phyloP scores from a whole-genome alignment of 2,888 invertebrate genomes.

The Hylaea fasciaria region DNA sequence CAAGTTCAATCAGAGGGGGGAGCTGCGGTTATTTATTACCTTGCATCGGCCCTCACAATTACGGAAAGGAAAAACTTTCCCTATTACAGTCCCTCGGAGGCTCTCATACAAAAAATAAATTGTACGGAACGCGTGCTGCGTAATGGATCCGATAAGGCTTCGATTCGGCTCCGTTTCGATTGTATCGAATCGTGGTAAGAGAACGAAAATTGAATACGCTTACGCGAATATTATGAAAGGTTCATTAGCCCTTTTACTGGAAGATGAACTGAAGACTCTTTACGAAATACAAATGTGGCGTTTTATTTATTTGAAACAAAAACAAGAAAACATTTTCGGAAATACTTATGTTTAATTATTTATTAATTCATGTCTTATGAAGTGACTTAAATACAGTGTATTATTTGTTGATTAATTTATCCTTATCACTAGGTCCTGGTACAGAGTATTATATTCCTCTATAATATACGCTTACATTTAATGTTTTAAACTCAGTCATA shows the following conservation, averaged over 20 bases:
- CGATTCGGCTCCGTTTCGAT: conserved; percentile 62
- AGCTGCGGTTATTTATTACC: conserved; percentile 82
- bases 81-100: conserved; percentile 77
- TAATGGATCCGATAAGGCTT: conserved; percentile 70
- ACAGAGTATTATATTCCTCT: too few relatives aligned
- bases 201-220: conserved; percentile 22
- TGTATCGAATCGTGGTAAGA: conserved; percentile 46
- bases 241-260: background rate
- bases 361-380: too few relatives aligned
- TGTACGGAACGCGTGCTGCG: conserved; percentile 70
- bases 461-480: too few relatives aligned
- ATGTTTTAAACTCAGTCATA: too few relatives aligned
- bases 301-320: too few relatives aligned
- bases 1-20: conserved; percentile 82
- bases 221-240: conserved; percentile 8
- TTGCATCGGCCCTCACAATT: conserved; percentile 81
- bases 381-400: too few relatives aligned
- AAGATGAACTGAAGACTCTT: background rate
- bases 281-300: too few relatives aligned
- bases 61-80: conserved; percentile 81
- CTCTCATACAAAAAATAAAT: conserved; percentile 80
- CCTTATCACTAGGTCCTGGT: too few relatives aligned
- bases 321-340: too few relatives aligned
- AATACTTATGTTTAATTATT: too few relatives aligned
- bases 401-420: too few relatives aligned